Conservation (phyloP, 2,113 vertebrate genomes). For the Formicarius rufipectus region DNA sequence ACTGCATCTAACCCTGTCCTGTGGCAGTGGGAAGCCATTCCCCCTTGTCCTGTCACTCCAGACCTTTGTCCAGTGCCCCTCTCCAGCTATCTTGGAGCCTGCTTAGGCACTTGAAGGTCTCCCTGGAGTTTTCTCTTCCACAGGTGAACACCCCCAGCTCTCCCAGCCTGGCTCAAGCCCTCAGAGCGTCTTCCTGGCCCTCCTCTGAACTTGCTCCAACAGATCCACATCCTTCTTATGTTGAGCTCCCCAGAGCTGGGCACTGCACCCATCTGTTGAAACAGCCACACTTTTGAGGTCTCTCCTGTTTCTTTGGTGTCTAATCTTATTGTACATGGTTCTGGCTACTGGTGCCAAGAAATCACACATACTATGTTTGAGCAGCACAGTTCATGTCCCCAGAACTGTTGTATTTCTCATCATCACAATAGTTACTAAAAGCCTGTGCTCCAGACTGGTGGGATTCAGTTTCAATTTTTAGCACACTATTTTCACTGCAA, state of each 20-base stretch:
- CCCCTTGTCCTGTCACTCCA: not conserved
- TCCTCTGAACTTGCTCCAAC: not conserved
- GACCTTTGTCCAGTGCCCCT: rapidly evolving
- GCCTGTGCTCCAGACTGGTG: slow-evolving; percentile 54
- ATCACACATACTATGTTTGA: rapidly evolving
- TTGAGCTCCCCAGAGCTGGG: rapidly evolving
- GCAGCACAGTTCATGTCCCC: slow-evolving; percentile 32
- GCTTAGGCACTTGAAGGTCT: rapidly evolving
- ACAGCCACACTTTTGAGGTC: not conserved
- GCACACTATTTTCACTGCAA: slow-evolving; percentile 44
- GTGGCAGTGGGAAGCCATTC: not conserved
- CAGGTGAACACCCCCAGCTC: rapidly evolving
- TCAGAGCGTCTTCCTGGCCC: rapidly evolving
- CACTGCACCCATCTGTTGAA: not conserved
- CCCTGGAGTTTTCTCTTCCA: rapidly evolving
- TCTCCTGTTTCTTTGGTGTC: not conserved
- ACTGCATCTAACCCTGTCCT: not conserved
- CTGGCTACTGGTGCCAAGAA: not conserved
- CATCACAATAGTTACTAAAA: slow-evolving; percentile 50
- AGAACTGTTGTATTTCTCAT: not conserved
- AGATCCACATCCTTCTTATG: not conserved
- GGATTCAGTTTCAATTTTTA: slow-evolving; percentile 48
- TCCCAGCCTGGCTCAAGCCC: not conserved
- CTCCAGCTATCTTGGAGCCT: not conserved
- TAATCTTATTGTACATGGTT: rapidly evolving